These are phyloP conservation scores for Dreissena rostriformis DNA, from an alignment of 1,140 invertebrate genomes.

Conservation along the genomic window DNA sequence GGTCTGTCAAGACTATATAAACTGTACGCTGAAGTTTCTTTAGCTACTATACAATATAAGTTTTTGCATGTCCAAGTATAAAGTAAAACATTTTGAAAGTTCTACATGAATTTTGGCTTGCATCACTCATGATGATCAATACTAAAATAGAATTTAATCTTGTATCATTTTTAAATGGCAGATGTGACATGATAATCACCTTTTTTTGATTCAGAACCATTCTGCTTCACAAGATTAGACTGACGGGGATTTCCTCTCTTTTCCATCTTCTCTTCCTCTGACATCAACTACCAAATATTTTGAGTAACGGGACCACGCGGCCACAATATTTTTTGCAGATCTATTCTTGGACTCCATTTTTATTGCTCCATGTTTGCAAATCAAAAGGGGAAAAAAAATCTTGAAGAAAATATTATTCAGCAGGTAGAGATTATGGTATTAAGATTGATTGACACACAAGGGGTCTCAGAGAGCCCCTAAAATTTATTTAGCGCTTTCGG, in stretches of 20 bases:
- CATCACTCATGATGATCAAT: no score
- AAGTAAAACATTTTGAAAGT: no score
- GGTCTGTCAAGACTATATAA: no score
- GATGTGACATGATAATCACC: not conserved
- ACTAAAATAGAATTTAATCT: no score
- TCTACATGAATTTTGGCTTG: no score
- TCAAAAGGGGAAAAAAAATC: not conserved
- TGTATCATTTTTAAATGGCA: no score
- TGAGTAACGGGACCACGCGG: not conserved
- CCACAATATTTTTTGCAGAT: not conserved
- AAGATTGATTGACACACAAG: not conserved
- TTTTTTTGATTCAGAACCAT: not conserved
- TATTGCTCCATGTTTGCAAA: not conserved
- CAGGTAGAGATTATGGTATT: not conserved
- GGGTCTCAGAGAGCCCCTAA: not conserved
- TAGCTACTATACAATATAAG: no score
- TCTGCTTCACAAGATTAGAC: not conserved
- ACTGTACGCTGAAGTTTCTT: no score
- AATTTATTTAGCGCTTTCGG: not conserved
- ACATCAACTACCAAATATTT: constrained; percentile 1
- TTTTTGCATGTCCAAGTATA: no score
- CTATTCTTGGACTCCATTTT: not conserved
- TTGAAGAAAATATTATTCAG: not conserved
- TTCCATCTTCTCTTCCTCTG: constrained; percentile 6
- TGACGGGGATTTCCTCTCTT: constrained; percentile 1